Evolutionary conservation across 2,797 vertebrate species (phyloP).

Genomic region (Tolypeutes matacus): DNA sequence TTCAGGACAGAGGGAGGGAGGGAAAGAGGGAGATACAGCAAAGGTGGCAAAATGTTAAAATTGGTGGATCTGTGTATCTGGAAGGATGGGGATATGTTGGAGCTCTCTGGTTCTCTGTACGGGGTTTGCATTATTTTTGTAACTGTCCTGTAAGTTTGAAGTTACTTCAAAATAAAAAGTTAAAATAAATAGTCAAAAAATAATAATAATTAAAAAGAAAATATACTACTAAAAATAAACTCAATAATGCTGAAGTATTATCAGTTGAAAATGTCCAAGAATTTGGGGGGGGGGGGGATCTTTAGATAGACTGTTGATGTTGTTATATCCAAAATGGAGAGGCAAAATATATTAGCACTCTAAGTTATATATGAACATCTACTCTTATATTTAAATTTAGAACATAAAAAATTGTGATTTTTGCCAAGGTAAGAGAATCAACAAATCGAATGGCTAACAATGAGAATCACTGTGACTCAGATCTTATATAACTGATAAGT

Average conservation of each 20-base stretch:
- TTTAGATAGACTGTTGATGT: background rate
- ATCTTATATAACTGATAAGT: background rate
- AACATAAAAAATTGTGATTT: conserved; percentile 5
- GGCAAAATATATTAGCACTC: background rate
- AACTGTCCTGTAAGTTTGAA: too few species aligned
- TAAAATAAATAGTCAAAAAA: background rate
- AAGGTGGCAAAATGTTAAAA: too few species aligned
- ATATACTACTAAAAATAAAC: background rate
- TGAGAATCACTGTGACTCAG: background rate
- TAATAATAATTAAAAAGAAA: background rate
- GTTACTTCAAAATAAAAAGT: background rate
- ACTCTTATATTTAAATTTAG: background rate
- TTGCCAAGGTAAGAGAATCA: background rate
- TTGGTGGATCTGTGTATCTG: too few species aligned
- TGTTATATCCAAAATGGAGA: conserved; percentile 35
- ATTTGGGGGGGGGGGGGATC: background rate
- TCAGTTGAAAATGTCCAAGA: background rate
- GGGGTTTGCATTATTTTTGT: too few species aligned
- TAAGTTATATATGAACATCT: background rate
- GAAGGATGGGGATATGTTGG: too few species aligned
- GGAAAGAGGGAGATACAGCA: too few species aligned
- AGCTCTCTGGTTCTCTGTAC: too few species aligned
- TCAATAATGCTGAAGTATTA: background rate
- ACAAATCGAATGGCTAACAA: background rate
- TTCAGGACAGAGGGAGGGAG: too few species aligned